phyloP scores from a whole-genome alignment of 2,888 invertebrate genomes.

The Spicauda simplicius region DNA sequence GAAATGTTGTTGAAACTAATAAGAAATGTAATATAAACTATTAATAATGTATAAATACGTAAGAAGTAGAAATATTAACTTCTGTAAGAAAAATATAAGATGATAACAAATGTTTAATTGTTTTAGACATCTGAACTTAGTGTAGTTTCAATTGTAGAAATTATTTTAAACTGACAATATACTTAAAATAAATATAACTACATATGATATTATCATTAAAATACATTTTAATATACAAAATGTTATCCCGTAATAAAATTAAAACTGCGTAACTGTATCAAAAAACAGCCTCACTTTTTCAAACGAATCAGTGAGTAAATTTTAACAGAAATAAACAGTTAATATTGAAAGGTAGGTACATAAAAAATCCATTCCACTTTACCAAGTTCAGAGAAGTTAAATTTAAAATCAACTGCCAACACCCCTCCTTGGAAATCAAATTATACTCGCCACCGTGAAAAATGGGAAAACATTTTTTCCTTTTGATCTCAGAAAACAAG shows the following conservation, averaged over 20 bases:
- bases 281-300: slow-evolving; percentile 6
- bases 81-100: too few relatives aligned
- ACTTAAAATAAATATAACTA: too few relatives aligned
- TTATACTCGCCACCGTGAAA: slow-evolving; percentile 75
- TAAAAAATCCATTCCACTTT: slow-evolving; percentile 71
- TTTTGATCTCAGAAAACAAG: slow-evolving; percentile 71
- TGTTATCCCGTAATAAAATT: neutral
- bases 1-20: too few relatives aligned
- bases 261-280: neutral
- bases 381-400: slow-evolving; percentile 68
- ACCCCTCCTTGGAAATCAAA: slow-evolving; percentile 73
- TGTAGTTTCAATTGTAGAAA: too few relatives aligned
- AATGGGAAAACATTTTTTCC: slow-evolving; percentile 67
- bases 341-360: slow-evolving; percentile 59
- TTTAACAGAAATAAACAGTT: slow-evolving; percentile 61
- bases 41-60: too few relatives aligned
- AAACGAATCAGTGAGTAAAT: slow-evolving; percentile 30
- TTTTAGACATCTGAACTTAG: too few relatives aligned
- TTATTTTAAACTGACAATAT: too few relatives aligned
- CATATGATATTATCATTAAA: too few relatives aligned
- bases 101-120: too few relatives aligned
- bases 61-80: too few relatives aligned
- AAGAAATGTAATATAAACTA: too few relatives aligned
- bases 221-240: neutral
- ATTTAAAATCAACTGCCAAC: slow-evolving; percentile 75